These are phyloP conservation scores for Baccha elongata DNA, from an alignment of 2,888 invertebrate species.

Conservation along the genomic window DNA sequence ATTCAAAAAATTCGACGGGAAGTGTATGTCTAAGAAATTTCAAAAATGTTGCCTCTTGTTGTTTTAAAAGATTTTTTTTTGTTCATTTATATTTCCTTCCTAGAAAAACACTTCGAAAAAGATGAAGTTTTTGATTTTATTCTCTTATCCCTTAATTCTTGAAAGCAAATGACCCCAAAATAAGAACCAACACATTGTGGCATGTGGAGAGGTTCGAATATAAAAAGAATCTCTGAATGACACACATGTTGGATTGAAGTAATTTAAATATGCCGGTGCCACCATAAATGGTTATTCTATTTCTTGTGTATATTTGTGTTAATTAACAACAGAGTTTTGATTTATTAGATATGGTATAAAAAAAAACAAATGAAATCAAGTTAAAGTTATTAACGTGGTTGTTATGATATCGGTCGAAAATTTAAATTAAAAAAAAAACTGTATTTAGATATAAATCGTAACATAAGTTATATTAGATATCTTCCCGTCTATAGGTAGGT, in stretches of 20 bases:
- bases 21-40: conserved; percentile 42
- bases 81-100: conserved; percentile 59
- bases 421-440: no score
- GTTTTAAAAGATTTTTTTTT: conserved; percentile 27
- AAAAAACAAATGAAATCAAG: conserved; percentile 11
- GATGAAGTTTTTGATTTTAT: conserved; percentile 24
- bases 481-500: no score
- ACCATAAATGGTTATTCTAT: background rate
- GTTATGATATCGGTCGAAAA: background rate
- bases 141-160: conserved; percentile 8
- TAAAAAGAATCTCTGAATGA: conserved; percentile 13
- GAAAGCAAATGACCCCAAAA: conserved; percentile 48
- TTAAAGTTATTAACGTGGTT: conserved; percentile 5
- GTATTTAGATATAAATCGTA: no score
- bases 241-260: conserved; percentile 43
- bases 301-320: conserved; percentile 17
- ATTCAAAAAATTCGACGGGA: conserved; percentile 34
- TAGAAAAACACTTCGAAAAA: conserved; percentile 14
- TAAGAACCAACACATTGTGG: conserved; percentile 12
- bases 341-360: conserved; percentile 50
- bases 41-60: conserved; percentile 40
- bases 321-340: conserved; percentile 61
- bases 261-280: conserved; percentile 61
- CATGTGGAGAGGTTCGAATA: conserved; percentile 16
- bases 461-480: no score